A percentile compares a stretch with the other conserved stretches of the same genome.
Conservation (phyloP, 2,888 invertebrate species). For the Ceratothoa steindachneri region DNA sequence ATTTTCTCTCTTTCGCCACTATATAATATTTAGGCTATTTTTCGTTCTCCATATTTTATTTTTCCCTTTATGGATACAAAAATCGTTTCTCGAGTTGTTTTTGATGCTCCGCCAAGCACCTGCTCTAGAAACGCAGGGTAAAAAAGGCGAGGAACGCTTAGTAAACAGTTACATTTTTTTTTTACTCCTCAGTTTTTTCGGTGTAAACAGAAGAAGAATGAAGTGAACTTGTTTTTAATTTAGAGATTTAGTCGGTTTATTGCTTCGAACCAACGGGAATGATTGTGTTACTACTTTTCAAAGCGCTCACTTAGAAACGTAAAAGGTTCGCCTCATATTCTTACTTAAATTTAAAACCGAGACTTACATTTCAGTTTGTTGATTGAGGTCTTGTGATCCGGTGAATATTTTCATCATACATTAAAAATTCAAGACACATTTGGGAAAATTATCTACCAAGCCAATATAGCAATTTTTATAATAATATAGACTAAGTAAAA, state of each 20-base stretch:
- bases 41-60: neutral
- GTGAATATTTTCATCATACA: too few relatives aligned
- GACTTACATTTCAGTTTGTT: too few relatives aligned
- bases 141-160: neutral
- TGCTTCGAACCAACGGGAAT: too few relatives aligned
- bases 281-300: too few relatives aligned
- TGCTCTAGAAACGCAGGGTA: neutral
- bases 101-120: neutral
- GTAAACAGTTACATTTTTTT: neutral
- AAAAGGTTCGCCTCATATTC: too few relatives aligned
- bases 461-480: too few relatives aligned
- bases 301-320: too few relatives aligned
- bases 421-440: too few relatives aligned
- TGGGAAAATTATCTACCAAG: too few relatives aligned
- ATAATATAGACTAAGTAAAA: too few relatives aligned
- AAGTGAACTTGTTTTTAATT: neutral
- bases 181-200: neutral
- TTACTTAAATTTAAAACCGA: too few relatives aligned
- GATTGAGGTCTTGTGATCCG: too few relatives aligned
- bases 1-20: slow-evolving; percentile 9
- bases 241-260: neutral
- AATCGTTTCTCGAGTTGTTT: neutral
- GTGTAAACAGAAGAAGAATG: neutral
- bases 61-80: neutral
- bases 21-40: slow-evolving; percentile 8